Conservation (phyloP, 2,797 vertebrate species). For the Eulemur mongoz region DNA sequence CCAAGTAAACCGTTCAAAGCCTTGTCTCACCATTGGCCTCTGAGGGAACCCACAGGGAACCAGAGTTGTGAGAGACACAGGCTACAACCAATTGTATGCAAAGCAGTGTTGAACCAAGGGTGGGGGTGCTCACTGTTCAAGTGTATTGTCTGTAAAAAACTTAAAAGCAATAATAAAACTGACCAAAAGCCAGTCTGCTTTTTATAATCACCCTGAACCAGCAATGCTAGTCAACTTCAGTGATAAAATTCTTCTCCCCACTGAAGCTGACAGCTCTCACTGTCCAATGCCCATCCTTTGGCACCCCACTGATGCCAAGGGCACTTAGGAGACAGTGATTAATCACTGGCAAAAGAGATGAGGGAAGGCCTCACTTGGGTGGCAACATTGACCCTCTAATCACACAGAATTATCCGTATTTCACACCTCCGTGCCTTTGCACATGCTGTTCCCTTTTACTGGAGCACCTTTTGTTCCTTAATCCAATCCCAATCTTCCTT, state of each 20-base stretch:
- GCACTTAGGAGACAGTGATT: not conserved
- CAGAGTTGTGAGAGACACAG: not conserved
- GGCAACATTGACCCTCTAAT: not conserved
- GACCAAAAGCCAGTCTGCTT: not conserved
- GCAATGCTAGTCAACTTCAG: not conserved
- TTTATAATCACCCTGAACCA: conserved; percentile 12
- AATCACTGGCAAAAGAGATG: not conserved
- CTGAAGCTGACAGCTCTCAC: not conserved
- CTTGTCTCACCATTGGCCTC: not conserved
- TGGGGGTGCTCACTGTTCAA: not conserved
- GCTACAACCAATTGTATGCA: not conserved
- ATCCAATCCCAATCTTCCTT: not conserved
- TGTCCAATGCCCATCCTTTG: not conserved
- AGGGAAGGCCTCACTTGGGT: not conserved
- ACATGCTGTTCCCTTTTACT: not conserved
- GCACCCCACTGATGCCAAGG: not conserved
- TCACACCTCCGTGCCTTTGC: not conserved
- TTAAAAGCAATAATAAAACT: not conserved
- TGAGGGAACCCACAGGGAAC: not conserved
- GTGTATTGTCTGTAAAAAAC: not conserved
- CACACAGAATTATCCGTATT: not conserved
- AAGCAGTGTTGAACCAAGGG: not conserved
- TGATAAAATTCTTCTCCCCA: not conserved
- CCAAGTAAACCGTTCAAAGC: not conserved
- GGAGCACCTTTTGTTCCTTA: not conserved